Conservation (phyloP, 2,888 invertebrate genomes). For the Onchidella celtica region DNA sequence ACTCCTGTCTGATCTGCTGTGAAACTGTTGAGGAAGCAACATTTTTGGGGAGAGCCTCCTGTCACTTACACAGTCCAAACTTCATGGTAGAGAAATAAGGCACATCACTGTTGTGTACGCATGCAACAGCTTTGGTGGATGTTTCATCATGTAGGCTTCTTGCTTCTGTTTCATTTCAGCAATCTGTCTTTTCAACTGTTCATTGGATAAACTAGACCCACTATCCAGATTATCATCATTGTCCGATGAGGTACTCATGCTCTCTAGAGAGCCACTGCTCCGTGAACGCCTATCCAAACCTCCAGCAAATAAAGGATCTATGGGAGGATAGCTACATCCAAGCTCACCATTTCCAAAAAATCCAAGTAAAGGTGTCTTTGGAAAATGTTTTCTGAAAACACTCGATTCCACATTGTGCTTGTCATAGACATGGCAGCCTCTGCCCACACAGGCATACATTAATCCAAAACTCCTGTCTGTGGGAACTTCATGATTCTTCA, state of each 20-base stretch:
- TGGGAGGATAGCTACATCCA: conserved; percentile 73
- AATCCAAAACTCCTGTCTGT: conserved; percentile 75
- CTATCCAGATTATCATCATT: not conserved
- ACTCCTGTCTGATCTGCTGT: too few relatives aligned
- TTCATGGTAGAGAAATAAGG: conserved; percentile 60
- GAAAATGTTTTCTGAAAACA: conserved; percentile 80
- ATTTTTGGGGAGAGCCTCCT: too few relatives aligned
- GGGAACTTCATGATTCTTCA: conserved; percentile 61
- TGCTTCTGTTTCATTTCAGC: conserved; percentile 40
- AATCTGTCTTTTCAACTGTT: conserved; percentile 18
- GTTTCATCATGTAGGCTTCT: conserved; percentile 33
- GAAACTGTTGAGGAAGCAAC: too few relatives aligned
- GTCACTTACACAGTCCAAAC: not conserved
- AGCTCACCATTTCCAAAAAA: conserved; percentile 82
- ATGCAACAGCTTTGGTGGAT: conserved; percentile 66
- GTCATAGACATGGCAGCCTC: conserved; percentile 75
- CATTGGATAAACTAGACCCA: not conserved
- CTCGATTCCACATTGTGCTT: conserved; percentile 78
- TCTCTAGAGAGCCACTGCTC: not conserved
- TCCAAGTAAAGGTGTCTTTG: conserved; percentile 80
- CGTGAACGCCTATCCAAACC: not conserved
- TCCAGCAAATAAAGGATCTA: conserved; percentile 16
- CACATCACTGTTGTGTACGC: conserved; percentile 71
- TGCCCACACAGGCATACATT: conserved; percentile 81
- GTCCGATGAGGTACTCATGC: not conserved